Evolutionary conservation across 2,797 vertebrate genomes (phyloP).

Genomic region (Streptopelia turtur): DNA sequence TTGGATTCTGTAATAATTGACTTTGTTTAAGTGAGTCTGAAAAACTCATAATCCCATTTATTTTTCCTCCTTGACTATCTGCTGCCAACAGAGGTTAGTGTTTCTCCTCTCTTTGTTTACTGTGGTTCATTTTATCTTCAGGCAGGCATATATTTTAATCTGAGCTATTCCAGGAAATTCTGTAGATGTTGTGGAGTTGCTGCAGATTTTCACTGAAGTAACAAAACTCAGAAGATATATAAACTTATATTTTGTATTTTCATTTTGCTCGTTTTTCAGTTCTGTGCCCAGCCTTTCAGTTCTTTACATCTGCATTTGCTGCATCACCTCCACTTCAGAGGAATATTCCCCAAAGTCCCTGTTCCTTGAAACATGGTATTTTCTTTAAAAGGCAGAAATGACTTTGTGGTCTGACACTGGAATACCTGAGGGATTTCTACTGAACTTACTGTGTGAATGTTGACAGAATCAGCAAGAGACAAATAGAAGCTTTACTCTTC

Average conservation of each 20-base stretch:
- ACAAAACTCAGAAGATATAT: background rate
- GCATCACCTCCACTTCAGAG: constrained; percentile 25
- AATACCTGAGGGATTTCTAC: constrained; percentile 60
- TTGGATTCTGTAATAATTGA: background rate
- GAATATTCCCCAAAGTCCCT: constrained; percentile 25
- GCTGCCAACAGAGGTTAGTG: background rate
- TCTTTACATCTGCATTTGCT: constrained; percentile 15
- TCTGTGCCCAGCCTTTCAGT: background rate
- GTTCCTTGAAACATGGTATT: constrained; percentile 43
- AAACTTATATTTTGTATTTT: constrained; percentile 26
- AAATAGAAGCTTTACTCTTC: constrained; percentile 66
- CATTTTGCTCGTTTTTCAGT: constrained; percentile 25
- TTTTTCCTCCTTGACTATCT: background rate
- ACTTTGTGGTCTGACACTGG: constrained; percentile 48
- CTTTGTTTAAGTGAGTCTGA: background rate
- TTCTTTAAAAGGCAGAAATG: constrained; percentile 61
- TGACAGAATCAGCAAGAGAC: constrained; percentile 63
- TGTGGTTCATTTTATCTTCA: background rate
- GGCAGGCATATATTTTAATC: background rate
- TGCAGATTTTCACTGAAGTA: constrained; percentile 8
- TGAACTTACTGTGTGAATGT: constrained; percentile 41
- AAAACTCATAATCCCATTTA: background rate
- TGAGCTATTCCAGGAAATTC: background rate
- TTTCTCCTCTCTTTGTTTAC: background rate
- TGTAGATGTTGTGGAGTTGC: background rate